Evolutionary conservation across 2,797 vertebrate genomes (phyloP), one percentile per base, ranked within the genome.

Genomic region (Pygocentrus nattereri): DNA sequence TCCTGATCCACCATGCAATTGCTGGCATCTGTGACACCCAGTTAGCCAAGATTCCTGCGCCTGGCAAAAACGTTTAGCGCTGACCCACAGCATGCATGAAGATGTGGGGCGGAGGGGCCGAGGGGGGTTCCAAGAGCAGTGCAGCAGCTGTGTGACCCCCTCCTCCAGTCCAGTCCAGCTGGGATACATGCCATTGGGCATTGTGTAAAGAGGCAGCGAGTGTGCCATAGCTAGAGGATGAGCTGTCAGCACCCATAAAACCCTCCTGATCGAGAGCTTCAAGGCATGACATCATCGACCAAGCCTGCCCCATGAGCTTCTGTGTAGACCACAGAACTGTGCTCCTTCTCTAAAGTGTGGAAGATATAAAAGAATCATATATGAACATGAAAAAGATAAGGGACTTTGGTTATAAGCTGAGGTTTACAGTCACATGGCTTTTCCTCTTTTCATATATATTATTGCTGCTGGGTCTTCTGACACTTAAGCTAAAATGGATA

Each of bases 1-100:
- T 79, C 74, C 86, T 91, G 87, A 93, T 93, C 89, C 88, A 83
- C 79, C 86, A 6, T 90, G 89, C 88, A 91, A 90, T 91, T 80
- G 62, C 82, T 88, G 88, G 89, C 91, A 93, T 93, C 91, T 93
- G 91, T 78, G 79, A 81, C 1, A 65, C 54, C 80, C 74, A 52
- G 85, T 87, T 64, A 81, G 91, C 91, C 91, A 92, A 90, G 85
- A 90, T 88, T 88, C 79, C 47, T 77, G 82, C 0, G 47, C 50
- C 61, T 74, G 65, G 68, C 79, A 80, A 79, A 76, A 74, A 30
- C 38, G 77, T 49, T 83, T 83, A 83, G 75, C n/a, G 76, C 70
- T 71, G 78, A 72, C 34, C 75, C 47, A 59, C 31, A 67, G 68
- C 75, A 85, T 81, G 59, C 65, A 62, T 59, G 44, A 78, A 81